Base-by-base conservation (phyloP, 2,888 invertebrate species). In the Brachyptera risi region DNA sequence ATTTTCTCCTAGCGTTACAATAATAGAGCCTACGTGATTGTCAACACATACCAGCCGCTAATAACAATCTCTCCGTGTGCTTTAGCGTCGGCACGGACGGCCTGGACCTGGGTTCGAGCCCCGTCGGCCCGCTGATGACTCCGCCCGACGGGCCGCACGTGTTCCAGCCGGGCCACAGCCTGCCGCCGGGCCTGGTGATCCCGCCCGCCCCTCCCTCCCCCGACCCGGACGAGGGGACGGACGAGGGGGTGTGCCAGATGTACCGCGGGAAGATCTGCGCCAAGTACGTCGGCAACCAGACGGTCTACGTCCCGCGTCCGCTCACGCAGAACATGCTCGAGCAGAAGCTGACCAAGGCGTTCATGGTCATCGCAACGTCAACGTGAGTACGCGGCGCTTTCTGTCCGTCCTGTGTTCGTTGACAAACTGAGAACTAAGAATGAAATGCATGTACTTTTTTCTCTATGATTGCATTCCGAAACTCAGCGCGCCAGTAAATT, bases 271-370 rank as follows among this genome's bases (percentile, higher is more conserved):
- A 80, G 63, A 87, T 87, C 5, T 97, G 97, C 75, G 82, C 83
- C 58, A 81, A 85, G 61, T 90, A 86, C 73, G 80, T 96, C 59
- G 85, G 84, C 63, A 89, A 90, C 68, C 83, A 88, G 68, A 87
- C 86, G 70, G 92, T 97, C 50, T 96, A 90, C 72, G 90, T 96
- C 67, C 89, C 90, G 42, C 87, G 88, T 63, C 85, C 88, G 51
- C 83, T 85, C 66, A 88, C 89, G 1, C 92, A 95, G 73, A 79
- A 80, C 58, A 80, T 81, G 61, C 82, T 93, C 56, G 96, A 97
- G 77, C 87, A 90, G 62, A 90, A 91, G 70, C 77, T 96, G 9
- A 80, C 83, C 65, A 86, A 86, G 71, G 93, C 92, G 4, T 86
- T 92, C 67, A 84, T 87, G 66, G 94, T 95, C n/a, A 90, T 94